Evolutionary conservation across 2,888 invertebrate genomes (phyloP).

Genomic region (Rotaria sp.): DNA sequence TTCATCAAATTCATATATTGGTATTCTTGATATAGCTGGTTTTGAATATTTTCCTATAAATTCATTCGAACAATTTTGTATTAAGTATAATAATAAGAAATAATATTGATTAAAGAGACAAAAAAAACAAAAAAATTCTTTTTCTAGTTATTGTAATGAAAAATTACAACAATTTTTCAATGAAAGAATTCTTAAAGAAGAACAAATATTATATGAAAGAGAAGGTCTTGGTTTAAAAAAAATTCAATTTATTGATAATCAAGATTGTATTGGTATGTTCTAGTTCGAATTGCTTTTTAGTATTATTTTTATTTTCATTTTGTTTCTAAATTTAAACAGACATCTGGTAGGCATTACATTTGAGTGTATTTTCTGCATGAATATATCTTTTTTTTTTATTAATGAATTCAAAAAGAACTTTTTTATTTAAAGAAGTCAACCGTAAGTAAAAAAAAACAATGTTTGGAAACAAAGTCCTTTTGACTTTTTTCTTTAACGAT

Average conservation of each 20-base stretch:
- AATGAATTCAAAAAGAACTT: too few species aligned
- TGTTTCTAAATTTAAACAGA: neutral
- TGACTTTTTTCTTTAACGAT: too few species aligned
- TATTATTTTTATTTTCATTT: neutral
- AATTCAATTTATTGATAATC: constrained; percentile 89
- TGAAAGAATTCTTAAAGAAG: constrained; percentile 85
- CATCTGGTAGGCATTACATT: neutral
- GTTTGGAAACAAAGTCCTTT: too few species aligned
- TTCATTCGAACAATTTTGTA: constrained; percentile 24
- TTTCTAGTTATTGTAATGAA: constrained; percentile 93
- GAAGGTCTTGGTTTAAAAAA: constrained; percentile 87
- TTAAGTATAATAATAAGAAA: neutral
- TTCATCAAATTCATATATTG: constrained; percentile 83
- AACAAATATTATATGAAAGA: constrained; percentile 82
- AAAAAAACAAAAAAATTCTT: constrained; percentile 73
- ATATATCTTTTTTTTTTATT: too few species aligned
- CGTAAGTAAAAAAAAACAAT: too few species aligned
- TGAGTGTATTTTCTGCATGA: neutral
- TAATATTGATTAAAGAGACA: constrained; percentile 54
- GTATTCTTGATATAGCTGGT: constrained; percentile 92
- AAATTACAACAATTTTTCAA: constrained; percentile 98
- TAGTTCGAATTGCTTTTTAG: neutral
- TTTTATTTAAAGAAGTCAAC: too few species aligned
- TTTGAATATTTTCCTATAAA: constrained; percentile 58
- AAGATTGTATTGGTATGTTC: constrained; percentile 79